Evolutionary conservation across 2,888 invertebrate genomes (phyloP).

Genomic region (Caenorhabditis imperialis): DNA sequence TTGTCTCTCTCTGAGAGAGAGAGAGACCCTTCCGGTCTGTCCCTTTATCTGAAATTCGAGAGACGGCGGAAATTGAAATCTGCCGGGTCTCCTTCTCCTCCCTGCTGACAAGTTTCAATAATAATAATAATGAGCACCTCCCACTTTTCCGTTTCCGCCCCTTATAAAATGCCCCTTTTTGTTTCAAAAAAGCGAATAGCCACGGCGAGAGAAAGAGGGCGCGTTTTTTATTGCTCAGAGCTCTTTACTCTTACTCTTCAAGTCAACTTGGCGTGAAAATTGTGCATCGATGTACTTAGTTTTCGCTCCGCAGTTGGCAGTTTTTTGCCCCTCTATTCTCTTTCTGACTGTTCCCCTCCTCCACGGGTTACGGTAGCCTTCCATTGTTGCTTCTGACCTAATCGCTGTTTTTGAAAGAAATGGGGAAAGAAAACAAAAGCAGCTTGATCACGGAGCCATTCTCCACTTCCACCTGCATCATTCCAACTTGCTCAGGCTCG

Average conservation of each 20-base stretch:
- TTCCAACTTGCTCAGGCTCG: too few relatives aligned
- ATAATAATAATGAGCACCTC: slow-evolving; percentile 40
- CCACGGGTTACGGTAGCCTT: too few relatives aligned
- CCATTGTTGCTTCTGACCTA: neutral
- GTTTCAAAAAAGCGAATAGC: slow-evolving; percentile 33
- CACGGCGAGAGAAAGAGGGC: too few relatives aligned
- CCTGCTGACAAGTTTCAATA: slow-evolving; percentile 29
- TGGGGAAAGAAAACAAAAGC: too few relatives aligned
- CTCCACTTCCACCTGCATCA: too few relatives aligned
- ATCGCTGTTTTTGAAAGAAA: too few relatives aligned
- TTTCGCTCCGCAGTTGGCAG: slow-evolving; percentile 5
- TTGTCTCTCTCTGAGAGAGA: too few relatives aligned
- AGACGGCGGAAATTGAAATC: slow-evolving; percentile 30
- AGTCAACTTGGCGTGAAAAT: slow-evolving; percentile 55
- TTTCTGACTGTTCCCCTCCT: slow-evolving; percentile 13
- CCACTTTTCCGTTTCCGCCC: slow-evolving; percentile 37
- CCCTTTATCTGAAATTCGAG: neutral
- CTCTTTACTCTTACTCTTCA: slow-evolving; percentile 15
- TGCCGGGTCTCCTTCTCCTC: slow-evolving; percentile 1
- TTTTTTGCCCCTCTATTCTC: slow-evolving; percentile 1
- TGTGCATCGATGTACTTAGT: slow-evolving; percentile 53
- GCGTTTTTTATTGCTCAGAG: slow-evolving; percentile 37
- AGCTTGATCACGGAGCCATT: too few relatives aligned
- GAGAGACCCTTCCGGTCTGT: neutral
- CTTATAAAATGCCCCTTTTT: slow-evolving; percentile 48